Conservation (phyloP, 30 jellyfish, hydroid and myxozoan genomes). For the Aurelia sp. region DNA sequence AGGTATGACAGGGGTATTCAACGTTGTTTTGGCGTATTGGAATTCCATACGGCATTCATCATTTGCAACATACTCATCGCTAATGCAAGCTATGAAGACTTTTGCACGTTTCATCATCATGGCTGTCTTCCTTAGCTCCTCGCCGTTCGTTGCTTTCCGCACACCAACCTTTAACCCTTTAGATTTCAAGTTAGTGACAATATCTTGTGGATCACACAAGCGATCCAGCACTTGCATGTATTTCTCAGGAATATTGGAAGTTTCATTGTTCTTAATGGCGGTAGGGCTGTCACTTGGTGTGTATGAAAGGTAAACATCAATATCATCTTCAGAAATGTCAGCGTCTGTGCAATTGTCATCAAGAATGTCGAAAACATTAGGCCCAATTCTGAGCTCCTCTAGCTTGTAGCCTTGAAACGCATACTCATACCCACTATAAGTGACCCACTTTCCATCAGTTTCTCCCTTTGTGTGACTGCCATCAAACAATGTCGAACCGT, state of each 20-base stretch:
- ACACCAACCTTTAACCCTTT: slow-evolving; percentile 63
- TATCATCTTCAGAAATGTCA: slow-evolving; percentile 10
- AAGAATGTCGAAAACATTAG: slow-evolving; percentile 78
- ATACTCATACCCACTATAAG: slow-evolving; percentile 48
- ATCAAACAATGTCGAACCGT: slow-evolving; percentile 52
- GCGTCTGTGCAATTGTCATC: slow-evolving; percentile 15
- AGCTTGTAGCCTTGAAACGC: slow-evolving; percentile 32
- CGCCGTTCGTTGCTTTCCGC: slow-evolving; percentile 29
- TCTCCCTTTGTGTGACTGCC: slow-evolving; percentile 82
- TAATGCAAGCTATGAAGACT: slow-evolving; percentile 86
- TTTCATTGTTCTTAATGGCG: slow-evolving; percentile 51
- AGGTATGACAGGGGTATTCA: slow-evolving; percentile 77
- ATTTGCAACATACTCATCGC: slow-evolving; percentile 75
- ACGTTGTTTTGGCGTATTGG: slow-evolving; percentile 75
- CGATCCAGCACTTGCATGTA: slow-evolving; percentile 29
- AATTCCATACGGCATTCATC: slow-evolving; percentile 84
- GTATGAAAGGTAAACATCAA: slow-evolving; percentile 65
- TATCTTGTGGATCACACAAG: slow-evolving; percentile 75
- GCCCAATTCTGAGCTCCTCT: slow-evolving; percentile 75
- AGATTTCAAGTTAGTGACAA: slow-evolving; percentile 23
- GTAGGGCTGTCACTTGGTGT: slow-evolving; percentile 39
- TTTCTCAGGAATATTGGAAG: slow-evolving; percentile 12
- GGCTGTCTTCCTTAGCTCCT: slow-evolving; percentile 57
- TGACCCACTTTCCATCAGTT: slow-evolving; percentile 75
- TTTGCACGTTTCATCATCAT: slow-evolving; percentile 67